Base-by-base conservation (phyloP, 2,113 vertebrate species). In the Ciconia maguari region DNA sequence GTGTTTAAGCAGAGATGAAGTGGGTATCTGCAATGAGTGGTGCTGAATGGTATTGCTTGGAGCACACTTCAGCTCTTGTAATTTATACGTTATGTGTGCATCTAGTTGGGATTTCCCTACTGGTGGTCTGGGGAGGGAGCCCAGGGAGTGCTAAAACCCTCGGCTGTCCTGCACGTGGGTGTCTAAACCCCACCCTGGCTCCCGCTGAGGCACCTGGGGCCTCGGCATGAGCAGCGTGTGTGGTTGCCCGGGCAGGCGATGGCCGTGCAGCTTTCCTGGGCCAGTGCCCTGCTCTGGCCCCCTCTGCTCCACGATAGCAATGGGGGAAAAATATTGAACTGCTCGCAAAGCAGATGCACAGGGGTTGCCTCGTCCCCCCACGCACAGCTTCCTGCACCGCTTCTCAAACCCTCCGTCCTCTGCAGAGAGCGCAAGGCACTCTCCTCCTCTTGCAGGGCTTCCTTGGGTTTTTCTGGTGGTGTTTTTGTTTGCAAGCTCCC, bases 301-400 rank as follows among this genome's bases (percentile, higher is more conserved):
- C 19, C 48, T 68, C 25, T 9, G 17, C 30, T 49, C 26, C 48
- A 26, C 5, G 1, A 7, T 32, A 49, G 30, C 30, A 71, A 8
- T 18, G 15, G 6, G 30, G 65, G n/a, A 22, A 6, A 41, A 51
- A 77, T 16, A 24, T 3, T 10, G 36, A 69, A 54, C 22, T 4
- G 7, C 49, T 85, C 8, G 1, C 44, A 54, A n/a, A 85, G 55
- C 25, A 46, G 30, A 7, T 4, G 7, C 3, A 2, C 11, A 14
- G 0, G 8, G 10, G 21, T 9, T 16, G 27, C 49, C 54, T 48
- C 0, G 0, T 52, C 16, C 49, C 49, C 8, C 42, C 32, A 3
- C 1, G 11, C 7, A 11, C 21, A 36, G 42, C 49, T 14, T 25
- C 26, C 13, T 8, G 0, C 41, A 44, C 49, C 12, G 8, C 58